phyloP scores from a whole-genome alignment of 2,888 invertebrate species.

The Stomorhina lunata region DNA sequence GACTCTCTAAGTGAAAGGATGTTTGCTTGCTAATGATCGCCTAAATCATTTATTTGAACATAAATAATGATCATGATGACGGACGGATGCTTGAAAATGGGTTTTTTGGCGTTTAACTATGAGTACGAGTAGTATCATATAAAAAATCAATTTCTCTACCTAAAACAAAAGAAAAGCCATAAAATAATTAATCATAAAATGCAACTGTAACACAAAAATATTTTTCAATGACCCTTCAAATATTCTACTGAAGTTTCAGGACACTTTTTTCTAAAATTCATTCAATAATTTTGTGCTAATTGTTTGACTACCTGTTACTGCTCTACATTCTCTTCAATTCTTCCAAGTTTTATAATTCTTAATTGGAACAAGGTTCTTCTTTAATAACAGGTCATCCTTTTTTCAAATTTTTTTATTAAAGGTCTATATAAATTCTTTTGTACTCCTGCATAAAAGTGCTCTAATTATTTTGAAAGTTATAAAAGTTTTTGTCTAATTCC shows the following conservation, averaged over 20 bases:
- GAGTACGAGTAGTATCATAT: slow-evolving; percentile 30
- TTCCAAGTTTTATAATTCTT: slow-evolving; percentile 5
- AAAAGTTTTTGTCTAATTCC: slow-evolving; percentile 5
- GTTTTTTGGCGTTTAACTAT: slow-evolving; percentile 32
- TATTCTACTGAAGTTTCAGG: neutral
- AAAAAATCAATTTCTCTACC: slow-evolving; percentile 20
- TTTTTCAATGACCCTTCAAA: no score
- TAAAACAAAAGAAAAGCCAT: slow-evolving; percentile 25
- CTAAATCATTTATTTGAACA: slow-evolving; percentile 5
- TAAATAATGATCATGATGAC: slow-evolving; percentile 36
- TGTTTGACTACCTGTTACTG: slow-evolving; percentile 6
- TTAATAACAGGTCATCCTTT: neutral
- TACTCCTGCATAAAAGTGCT: slow-evolving; percentile 27
- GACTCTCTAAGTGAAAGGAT: neutral
- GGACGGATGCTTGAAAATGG: slow-evolving; percentile 15
- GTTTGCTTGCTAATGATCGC: slow-evolving; percentile 48
- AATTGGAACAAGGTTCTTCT: slow-evolving; percentile 10
- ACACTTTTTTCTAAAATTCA: neutral
- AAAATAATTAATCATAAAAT: slow-evolving; percentile 35
- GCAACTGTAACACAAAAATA: no score
- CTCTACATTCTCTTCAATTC: neutral
- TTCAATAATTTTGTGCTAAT: slow-evolving; percentile 3
- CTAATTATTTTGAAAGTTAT: slow-evolving; percentile 38
- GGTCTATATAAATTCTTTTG: neutral
- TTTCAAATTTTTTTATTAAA: neutral